These are phyloP conservation scores for Argopecten irradians DNA, from an alignment of 1,140 invertebrate species.

Conservation along the genomic window DNA sequence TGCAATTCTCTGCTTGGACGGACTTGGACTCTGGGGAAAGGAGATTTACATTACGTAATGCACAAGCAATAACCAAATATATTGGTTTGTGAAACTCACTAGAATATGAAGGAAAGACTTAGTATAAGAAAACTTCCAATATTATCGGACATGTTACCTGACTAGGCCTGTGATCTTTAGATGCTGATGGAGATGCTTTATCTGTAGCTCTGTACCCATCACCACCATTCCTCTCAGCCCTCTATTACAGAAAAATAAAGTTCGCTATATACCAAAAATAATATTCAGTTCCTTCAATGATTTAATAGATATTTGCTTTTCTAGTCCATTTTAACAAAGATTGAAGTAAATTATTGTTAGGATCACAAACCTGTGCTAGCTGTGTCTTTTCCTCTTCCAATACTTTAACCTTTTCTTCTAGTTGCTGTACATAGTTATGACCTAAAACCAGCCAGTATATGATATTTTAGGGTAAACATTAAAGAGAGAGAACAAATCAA, in stretches of 20 bases:
- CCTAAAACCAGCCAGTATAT: not conserved
- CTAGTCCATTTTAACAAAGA: too few species aligned
- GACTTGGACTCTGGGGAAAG: not conserved
- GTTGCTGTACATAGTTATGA: conserved; percentile 89
- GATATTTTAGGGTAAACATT: too few species aligned
- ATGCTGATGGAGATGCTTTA: not conserved
- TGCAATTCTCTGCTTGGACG: conserved; percentile 35
- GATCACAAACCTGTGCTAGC: conserved; percentile 58
- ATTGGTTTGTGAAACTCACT: too few species aligned
- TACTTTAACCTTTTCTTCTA: conserved; percentile 90
- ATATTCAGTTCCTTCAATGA: too few species aligned
- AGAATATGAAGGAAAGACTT: too few species aligned
- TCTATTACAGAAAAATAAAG: too few species aligned
- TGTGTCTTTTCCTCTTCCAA: conserved; percentile 87
- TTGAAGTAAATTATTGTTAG: too few species aligned
- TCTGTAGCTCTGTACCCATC: conserved; percentile 50
- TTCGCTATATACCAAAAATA: too few species aligned
- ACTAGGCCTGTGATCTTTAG: conserved; percentile 12
- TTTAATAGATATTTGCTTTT: too few species aligned
- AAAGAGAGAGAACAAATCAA: too few species aligned
- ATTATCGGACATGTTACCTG: not conserved
- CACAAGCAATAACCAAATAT: too few species aligned
- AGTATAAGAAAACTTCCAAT: too few species aligned
- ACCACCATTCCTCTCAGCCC: conserved; percentile 55
- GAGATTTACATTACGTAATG: not conserved